These are phyloP conservation scores for Corydoras maculifer DNA, from an alignment of 2,113 vertebrate species.

Conservation along the genomic window DNA sequence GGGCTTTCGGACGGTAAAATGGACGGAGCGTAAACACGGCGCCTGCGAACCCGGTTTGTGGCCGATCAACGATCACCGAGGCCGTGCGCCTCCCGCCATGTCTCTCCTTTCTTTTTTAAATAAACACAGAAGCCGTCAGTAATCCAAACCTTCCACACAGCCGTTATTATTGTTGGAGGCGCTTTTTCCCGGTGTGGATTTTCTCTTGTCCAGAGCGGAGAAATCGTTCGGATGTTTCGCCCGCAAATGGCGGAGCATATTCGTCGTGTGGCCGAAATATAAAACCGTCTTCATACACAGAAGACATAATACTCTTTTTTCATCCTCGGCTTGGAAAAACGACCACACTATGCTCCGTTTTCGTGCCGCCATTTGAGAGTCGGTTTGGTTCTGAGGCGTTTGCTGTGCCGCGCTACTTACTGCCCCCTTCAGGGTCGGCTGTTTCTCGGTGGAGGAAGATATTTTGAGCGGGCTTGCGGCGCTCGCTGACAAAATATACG, in stretches of 20 bases:
- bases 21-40: not conserved
- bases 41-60: too few relatives aligned
- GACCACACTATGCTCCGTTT: conserved; percentile 53
- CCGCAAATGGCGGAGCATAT: conserved; percentile 55
- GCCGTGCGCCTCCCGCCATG: too few relatives aligned
- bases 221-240: conserved; percentile 49
- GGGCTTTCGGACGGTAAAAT: not conserved
- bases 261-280: conserved; percentile 49
- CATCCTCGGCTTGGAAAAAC: conserved; percentile 46
- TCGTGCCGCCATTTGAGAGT: conserved; percentile 42
- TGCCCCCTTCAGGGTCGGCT: conserved; percentile 19
- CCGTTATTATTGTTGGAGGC: conserved; percentile 4
- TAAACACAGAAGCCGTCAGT: not conserved
- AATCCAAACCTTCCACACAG: conserved; percentile 34
- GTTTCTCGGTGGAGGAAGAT: not conserved
- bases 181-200: not conserved
- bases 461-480: not conserved
- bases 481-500: conserved; percentile 1
- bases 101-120: not conserved
- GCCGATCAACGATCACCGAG: too few relatives aligned
- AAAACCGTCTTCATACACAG: conserved; percentile 45
- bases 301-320: conserved; percentile 45
- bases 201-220: conserved; percentile 20
- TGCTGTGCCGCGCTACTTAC: not conserved
- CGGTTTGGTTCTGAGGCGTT: conserved; percentile 17